Evolutionary conservation across 2,888 invertebrate species (phyloP), one percentile per base, ranked within the genome.

Genomic region (Parelbella ahira): DNA sequence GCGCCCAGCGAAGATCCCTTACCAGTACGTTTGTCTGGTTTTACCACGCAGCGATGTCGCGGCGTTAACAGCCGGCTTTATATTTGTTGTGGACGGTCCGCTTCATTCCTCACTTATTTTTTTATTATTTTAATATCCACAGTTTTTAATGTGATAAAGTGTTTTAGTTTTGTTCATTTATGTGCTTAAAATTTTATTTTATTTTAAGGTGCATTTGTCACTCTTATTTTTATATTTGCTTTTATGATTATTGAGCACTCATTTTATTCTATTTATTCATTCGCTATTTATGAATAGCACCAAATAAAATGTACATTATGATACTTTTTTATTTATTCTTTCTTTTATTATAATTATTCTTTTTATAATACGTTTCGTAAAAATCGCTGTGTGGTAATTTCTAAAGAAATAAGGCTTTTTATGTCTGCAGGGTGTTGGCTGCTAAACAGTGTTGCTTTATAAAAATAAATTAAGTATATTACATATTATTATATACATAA

Each of bases 381-480:
- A 32, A 58, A 46, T 78, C 79, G 79, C 83, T 84, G 82, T 73
- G 77, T 80, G 84, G 79, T 83, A 72, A 67, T 58, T 52, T 60
- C 67, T 63, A 68, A 57, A 58, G 4, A 60, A 63, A 60, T 63
- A 63, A 75, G 77, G 84, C 84, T 84, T 86, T 83, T 65, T 75
- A 83, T 86, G 86, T 86, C 73, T 84, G 86, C 86, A 83, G 84
- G 79, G 86, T 86, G 86, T 86, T 86, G 86, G 86, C 83, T 84
- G 84, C 79, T 63, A 67, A 58, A 57, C 39, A 48, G 34, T 65
- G 61, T 66, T 59, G 66, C 65, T 63, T 64, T 45, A 50, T 54
- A 49, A 48, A 50, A 48, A 47, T 43, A 15, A 3, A 50, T 56
- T 54, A 48, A 27, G 15, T 41, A 25, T 41, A 32, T 41, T 7